Evolutionary conservation across 2,888 invertebrate species (phyloP).

Genomic region (Hydroisotoma schaefferi): DNA sequence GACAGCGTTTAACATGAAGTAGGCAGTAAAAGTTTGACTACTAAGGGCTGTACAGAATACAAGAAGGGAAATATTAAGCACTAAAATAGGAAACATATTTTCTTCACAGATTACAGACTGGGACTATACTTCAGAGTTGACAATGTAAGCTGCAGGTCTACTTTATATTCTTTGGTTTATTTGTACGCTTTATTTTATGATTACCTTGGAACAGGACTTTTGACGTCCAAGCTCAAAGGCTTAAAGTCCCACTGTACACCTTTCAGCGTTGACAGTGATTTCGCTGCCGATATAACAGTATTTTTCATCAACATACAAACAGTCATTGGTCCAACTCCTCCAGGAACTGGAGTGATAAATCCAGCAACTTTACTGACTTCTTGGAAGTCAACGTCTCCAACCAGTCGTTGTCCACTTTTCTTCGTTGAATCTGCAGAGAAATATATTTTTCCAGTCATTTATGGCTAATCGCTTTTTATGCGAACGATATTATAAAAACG

Average conservation of each 20-base stretch:
- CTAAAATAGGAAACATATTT: too few relatives aligned
- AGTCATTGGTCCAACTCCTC: slow-evolving; percentile 98
- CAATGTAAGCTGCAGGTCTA: too few relatives aligned
- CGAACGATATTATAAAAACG: too few relatives aligned
- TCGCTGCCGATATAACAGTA: slow-evolving; percentile 78
- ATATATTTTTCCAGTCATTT: background rate
- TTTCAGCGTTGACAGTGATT: slow-evolving; percentile 51
- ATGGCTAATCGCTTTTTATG: background rate
- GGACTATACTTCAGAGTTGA: too few relatives aligned
- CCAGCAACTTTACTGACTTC: slow-evolving; percentile 77
- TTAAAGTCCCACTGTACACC: slow-evolving; percentile 67
- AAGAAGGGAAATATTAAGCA: too few relatives aligned
- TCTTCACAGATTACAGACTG: too few relatives aligned
- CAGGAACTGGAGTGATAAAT: slow-evolving; percentile 87
- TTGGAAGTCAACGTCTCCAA: slow-evolving; percentile 91
- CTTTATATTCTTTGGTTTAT: background rate
- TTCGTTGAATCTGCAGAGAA: slow-evolving; percentile 65
- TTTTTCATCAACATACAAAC: slow-evolving; percentile 97
- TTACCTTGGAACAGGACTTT: slow-evolving; percentile 80
- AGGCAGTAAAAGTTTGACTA: too few relatives aligned
- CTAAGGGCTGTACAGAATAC: too few relatives aligned
- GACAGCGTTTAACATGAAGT: too few relatives aligned
- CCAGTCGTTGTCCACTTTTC: slow-evolving; percentile 73
- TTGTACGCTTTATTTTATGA: too few relatives aligned
- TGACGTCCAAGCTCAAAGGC: slow-evolving; percentile 63